Base-by-base conservation (phyloP, 2,113 vertebrate genomes). In the Zeus faber region DNA sequence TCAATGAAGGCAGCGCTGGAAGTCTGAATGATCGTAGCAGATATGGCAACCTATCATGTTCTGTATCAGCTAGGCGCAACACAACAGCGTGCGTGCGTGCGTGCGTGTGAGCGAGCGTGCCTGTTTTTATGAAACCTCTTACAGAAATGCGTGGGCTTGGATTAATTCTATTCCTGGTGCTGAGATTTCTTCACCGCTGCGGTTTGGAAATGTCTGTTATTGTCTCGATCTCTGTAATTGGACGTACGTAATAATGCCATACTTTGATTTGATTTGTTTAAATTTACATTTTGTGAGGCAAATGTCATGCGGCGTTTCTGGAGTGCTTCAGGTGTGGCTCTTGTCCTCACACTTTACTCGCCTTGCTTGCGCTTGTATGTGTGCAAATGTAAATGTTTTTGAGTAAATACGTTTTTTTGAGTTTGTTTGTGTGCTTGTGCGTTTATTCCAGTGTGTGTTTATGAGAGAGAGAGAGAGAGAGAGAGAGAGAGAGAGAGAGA, bases 1-100 rank as follows among this genome's bases (percentile, higher is more conserved):
- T 76, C 78, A 62, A 71, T 79, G 59, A 40, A 62, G 67, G 65
- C 63, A 49, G 29, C 58, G 44, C 35, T 46, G 45, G 55, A 61
- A 52, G 57, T 23, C 27, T 46, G 55, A 60, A 70, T 59, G 47
- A 69, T 51, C 43, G 54, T 31, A 54, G 47, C 54, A 45, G 6
- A 48, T 44, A 22, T 51, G 37, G 39, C 54, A 35, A 37, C 4
- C 31, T 14, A 6, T 54, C 33, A 37, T 33, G 54, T 55, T 73
- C 39, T 51, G 26, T 43, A 21, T 65, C 65, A 58, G 59, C 41
- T 22, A 3, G 16, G 43, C 21, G 33, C 5, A 37, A 4, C n/a
- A 53, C 23, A 55, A 53, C 23, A 55, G 26, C 57, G 45, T 41
- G 10, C 24, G 50, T 49, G 37, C 9, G 17, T 22, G 20, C 22